These are phyloP conservation scores for Eptatretus burgeri DNA, from an alignment of 2,113 vertebrate genomes.

Conservation along the genomic window DNA sequence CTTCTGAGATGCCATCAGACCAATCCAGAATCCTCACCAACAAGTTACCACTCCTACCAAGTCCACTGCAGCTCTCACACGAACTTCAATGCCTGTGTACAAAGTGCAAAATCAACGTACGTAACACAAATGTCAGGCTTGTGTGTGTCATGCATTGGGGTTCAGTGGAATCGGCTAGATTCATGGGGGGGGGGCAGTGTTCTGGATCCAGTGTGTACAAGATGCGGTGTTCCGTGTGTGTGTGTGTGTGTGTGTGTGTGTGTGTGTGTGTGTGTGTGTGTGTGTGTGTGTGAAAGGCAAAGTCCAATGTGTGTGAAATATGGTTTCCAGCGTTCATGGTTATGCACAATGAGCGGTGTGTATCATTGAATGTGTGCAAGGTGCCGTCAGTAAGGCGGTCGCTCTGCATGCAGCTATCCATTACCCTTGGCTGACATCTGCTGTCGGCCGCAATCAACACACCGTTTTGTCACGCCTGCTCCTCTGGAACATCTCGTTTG, in stretches of 20 bases:
- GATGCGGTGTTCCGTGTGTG: not conserved
- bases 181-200: too few species aligned
- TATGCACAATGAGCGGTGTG: not conserved
- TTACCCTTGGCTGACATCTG: constrained; percentile 6
- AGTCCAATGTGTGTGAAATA: not conserved
- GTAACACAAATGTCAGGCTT: too few species aligned
- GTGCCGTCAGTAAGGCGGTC: not conserved
- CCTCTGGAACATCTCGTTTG: constrained; percentile 3
- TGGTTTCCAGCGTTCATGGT: not conserved
- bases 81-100: too few species aligned
- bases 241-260: not conserved
- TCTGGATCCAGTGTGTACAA: too few species aligned
- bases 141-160: too few species aligned
- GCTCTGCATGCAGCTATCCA: not conserved
- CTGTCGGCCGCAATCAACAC: constrained; percentile 7
- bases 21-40: too few species aligned
- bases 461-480: constrained; percentile 2
- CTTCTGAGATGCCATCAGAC: too few species aligned
- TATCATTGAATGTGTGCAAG: not conserved
- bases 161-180: too few species aligned
- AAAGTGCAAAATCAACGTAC: too few species aligned
- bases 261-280: not conserved
- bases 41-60: too few species aligned
- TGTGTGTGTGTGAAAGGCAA: not conserved
- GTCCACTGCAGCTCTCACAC: too few species aligned